These are phyloP conservation scores for Epinephelus coioides DNA, from an alignment of 2,797 vertebrate species.

Conservation along the genomic window DNA sequence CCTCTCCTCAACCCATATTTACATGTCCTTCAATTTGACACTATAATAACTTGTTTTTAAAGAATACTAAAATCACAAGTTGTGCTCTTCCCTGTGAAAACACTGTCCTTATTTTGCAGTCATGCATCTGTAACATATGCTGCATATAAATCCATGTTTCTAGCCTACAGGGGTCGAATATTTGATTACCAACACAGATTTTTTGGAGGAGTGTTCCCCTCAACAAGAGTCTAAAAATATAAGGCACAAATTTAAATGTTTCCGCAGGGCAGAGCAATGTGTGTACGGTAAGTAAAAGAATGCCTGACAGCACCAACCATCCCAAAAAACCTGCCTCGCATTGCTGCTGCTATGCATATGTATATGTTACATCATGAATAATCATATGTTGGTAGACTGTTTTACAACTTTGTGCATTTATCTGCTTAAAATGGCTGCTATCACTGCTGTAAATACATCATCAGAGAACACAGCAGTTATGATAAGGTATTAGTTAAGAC, in stretches of 20 bases:
- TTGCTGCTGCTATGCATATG: background rate
- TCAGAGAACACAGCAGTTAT: no score
- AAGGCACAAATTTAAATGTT: background rate
- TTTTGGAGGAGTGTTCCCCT: background rate
- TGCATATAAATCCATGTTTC: background rate
- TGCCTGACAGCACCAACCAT: background rate
- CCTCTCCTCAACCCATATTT: background rate
- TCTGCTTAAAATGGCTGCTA: constrained; percentile 16
- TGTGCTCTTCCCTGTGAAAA: background rate
- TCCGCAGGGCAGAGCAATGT: background rate
- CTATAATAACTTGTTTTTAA: background rate
- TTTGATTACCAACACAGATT: background rate
- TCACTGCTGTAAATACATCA: constrained; percentile 1
- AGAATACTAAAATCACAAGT: background rate
- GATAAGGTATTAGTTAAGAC: no score
- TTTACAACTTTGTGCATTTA: background rate
- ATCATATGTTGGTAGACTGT: background rate
- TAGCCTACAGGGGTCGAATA: background rate
- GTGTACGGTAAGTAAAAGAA: background rate
- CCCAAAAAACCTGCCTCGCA: background rate
- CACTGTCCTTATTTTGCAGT: background rate
- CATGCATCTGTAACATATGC: background rate
- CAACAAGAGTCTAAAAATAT: background rate
- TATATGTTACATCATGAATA: background rate
- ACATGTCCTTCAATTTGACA: background rate